These are phyloP conservation scores for Mimachlamys varia DNA, from an alignment of 2,888 invertebrate genomes.

Conservation along the genomic window DNA sequence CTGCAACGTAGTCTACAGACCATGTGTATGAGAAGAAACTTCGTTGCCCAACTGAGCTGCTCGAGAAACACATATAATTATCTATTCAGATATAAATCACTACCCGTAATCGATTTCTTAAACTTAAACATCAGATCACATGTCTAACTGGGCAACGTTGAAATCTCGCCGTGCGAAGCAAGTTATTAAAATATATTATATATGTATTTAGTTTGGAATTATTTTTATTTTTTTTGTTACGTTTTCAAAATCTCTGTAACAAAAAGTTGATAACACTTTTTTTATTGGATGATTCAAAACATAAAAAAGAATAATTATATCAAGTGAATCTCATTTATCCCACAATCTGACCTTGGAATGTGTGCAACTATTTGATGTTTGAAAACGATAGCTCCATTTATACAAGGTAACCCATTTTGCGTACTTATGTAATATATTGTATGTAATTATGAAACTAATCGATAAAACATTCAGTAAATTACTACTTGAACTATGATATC, in stretches of 20 bases:
- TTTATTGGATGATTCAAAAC: neutral
- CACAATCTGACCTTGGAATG: neutral
- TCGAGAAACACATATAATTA: neutral
- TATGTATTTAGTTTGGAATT: neutral
- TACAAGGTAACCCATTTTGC: neutral
- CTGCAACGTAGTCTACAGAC: neutral
- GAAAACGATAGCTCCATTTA: neutral
- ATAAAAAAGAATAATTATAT: neutral
- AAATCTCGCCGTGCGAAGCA: neutral
- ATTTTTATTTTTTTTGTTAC: neutral
- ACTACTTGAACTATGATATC: neutral
- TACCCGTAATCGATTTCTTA: neutral
- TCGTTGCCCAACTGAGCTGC: neutral
- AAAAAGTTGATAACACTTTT: neutral
- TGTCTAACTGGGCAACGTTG: neutral
- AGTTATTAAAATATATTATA: neutral
- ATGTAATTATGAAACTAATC: neutral
- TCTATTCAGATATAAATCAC: neutral
- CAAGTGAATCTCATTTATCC: neutral
- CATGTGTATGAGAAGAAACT: neutral
- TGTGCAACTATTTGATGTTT: neutral
- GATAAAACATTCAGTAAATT: neutral
- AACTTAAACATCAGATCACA: neutral
- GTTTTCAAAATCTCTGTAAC: neutral
- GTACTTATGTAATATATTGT: neutral